Percentiles rank a stretch among this genome's conserved stretches.
phyloP scores from a whole-genome alignment of 2,797 vertebrate species.

The Halcyon smyrnensis region DNA sequence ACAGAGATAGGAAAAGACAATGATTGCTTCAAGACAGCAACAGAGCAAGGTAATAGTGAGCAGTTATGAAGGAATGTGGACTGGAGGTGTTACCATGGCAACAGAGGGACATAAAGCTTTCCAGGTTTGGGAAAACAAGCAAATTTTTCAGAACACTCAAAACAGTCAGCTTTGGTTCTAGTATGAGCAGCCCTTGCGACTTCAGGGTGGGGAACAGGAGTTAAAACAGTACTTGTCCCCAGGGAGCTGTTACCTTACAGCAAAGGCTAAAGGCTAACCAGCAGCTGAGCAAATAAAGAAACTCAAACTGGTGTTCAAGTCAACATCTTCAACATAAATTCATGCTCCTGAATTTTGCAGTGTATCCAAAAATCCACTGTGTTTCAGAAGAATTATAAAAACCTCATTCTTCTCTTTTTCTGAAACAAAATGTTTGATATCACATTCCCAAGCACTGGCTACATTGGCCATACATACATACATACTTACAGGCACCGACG shows the following conservation, averaged over 20 bases:
- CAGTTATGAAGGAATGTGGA: conserved; percentile 21
- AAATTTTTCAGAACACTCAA: neutral
- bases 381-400: neutral
- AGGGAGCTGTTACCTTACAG: neutral
- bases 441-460: neutral
- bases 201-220: neutral
- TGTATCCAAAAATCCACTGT: neutral
- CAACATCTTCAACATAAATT: neutral
- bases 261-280: neutral
- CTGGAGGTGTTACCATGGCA: conserved; percentile 64
- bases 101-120: conserved; percentile 49
- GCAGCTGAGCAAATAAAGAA: neutral
- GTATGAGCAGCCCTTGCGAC: neutral
- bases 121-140: conserved; percentile 16
- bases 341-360: neutral
- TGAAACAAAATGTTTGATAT: neutral
- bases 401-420: neutral
- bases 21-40: neutral
- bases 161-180: neutral
- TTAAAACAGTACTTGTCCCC: neutral
- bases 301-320: neutral
- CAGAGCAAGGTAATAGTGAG: conserved; percentile 4
- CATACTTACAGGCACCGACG: neutral
- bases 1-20: neutral
- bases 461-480: neutral